Base-by-base conservation (phyloP, 2,113 vertebrate species). In the Hassar affinis region DNA sequence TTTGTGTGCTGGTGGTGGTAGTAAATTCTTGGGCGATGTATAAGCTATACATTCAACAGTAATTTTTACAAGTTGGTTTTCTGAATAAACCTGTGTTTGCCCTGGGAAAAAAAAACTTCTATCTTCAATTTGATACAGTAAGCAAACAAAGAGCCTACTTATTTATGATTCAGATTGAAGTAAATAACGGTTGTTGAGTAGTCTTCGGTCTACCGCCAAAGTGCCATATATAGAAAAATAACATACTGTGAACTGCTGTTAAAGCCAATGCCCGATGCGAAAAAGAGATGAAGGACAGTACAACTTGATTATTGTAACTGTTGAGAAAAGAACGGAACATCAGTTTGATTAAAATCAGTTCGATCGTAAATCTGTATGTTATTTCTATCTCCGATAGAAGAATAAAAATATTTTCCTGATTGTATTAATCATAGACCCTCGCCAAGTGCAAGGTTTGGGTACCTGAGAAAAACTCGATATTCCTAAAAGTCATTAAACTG, bases 401-500 rank as follows among this genome's bases (percentile, higher is more conserved):
- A 0, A 22, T 54, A 35, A 38, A 77, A 25, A 38, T 10, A 17
- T 33, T 20, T 22, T 38, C 10, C 18, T 54, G 51, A 38, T 52
- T 38, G 5, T 56, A 22, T 25, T 56, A 7, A 6, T n/a, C 42
- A 38, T 17, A 68, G 11, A 27, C 3, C 5, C 35, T 51, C 27
- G 5, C 61, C 57, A 54, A 52, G 45, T 64, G 30, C 52, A 27
- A 52, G 30, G 22, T 57, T 54, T 75, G 69, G 17, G 57, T 15
- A 33, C 56, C 62, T 62, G 30, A n/a, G 42, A 42, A 49, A 47
- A 54, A 54, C 27, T 25, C 49, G 4, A 66, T 18, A 45, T 45
- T 85, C 35, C 2, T 33, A 81, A 85, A 81, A 64, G 18, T 33
- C 20, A 15, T 12, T n/a, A 56, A 83, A 78, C 33, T 14, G 25